These are phyloP conservation scores for Microtus richardsoni DNA, from an alignment of 2,113 vertebrate genomes.

Conservation along the genomic window DNA sequence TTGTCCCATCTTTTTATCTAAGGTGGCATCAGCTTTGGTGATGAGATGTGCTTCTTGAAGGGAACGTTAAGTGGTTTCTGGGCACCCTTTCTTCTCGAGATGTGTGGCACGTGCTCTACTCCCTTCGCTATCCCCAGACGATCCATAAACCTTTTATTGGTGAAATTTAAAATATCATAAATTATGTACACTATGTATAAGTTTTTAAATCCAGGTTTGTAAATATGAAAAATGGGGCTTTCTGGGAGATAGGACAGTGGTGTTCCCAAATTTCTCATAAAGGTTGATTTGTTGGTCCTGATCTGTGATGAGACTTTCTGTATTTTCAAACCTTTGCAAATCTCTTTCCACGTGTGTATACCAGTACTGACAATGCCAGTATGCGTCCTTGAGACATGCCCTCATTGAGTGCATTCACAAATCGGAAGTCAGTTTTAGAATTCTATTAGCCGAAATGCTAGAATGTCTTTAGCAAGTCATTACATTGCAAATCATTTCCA, in stretches of 20 bases:
- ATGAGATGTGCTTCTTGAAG: neutral
- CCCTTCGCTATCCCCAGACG: neutral
- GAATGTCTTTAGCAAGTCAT: slow-evolving; percentile 63
- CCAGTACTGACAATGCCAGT: neutral
- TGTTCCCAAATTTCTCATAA: slow-evolving; percentile 30
- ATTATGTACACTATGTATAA: neutral
- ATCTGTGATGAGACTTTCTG: slow-evolving; percentile 19
- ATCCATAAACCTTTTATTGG: slow-evolving; percentile 33
- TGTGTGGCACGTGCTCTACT: neutral
- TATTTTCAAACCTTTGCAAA: slow-evolving; percentile 55
- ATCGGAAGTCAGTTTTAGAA: slow-evolving; percentile 61
- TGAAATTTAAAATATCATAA: slow-evolving; percentile 27
- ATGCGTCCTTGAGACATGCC: neutral
- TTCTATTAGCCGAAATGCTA: slow-evolving; percentile 67
- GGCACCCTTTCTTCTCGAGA: neutral
- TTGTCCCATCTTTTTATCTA: neutral
- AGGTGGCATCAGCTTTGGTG: neutral
- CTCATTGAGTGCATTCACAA: slow-evolving; percentile 53
- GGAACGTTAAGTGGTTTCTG: neutral
- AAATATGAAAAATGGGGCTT: slow-evolving; percentile 49
- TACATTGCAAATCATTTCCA: slow-evolving; percentile 59
- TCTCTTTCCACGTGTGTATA: slow-evolving; percentile 33
- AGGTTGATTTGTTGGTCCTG: slow-evolving; percentile 52
- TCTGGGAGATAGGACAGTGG: neutral
- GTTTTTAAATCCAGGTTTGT: slow-evolving; percentile 31